Conservation (phyloP, 1,140 invertebrate species). For the Macrobrachium nipponense region DNA sequence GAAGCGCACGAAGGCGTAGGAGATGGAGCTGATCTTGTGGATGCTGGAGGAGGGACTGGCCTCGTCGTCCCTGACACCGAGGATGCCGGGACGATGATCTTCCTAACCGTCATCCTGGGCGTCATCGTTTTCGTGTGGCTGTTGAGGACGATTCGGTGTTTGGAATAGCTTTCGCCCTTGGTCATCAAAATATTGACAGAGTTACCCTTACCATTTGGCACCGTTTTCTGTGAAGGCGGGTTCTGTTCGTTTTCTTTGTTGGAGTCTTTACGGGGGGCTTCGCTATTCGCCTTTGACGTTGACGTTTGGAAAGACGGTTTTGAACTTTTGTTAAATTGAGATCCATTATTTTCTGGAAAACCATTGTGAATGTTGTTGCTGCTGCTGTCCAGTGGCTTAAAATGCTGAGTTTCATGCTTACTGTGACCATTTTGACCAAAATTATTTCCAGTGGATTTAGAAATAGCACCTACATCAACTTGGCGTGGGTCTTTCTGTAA, state of each 20-base stretch:
- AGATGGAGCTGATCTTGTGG: slow-evolving; percentile 33
- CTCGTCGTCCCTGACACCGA: too few species aligned
- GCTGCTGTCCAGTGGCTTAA: too few species aligned
- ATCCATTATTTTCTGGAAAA: too few species aligned
- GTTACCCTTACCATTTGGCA: slow-evolving; percentile 28
- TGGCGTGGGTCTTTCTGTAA: too few species aligned
- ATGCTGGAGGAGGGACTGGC: not conserved
- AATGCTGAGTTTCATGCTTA: too few species aligned
- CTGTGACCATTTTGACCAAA: too few species aligned
- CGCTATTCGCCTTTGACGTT: not conserved
- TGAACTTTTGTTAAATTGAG: not conserved
- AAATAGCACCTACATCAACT: too few species aligned
- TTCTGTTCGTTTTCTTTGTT: slow-evolving; percentile 44
- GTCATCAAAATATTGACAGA: slow-evolving; percentile 59
- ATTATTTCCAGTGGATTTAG: too few species aligned
- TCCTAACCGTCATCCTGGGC: slow-evolving; percentile 49
- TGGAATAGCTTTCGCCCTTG: slow-evolving; percentile 47
- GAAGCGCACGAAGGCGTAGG: slow-evolving; percentile 51
- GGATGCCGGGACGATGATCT: slow-evolving; percentile 29
- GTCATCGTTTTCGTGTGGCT: slow-evolving; percentile 17
- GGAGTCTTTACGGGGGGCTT: slow-evolving; percentile 15
- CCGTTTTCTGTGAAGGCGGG: slow-evolving; percentile 31
- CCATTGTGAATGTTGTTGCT: too few species aligned
- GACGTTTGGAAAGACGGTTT: not conserved
- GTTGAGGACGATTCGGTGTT: slow-evolving; percentile 47